Evolutionary conservation across 2,797 vertebrate species (phyloP).

Genomic region (Cygnus olor): DNA sequence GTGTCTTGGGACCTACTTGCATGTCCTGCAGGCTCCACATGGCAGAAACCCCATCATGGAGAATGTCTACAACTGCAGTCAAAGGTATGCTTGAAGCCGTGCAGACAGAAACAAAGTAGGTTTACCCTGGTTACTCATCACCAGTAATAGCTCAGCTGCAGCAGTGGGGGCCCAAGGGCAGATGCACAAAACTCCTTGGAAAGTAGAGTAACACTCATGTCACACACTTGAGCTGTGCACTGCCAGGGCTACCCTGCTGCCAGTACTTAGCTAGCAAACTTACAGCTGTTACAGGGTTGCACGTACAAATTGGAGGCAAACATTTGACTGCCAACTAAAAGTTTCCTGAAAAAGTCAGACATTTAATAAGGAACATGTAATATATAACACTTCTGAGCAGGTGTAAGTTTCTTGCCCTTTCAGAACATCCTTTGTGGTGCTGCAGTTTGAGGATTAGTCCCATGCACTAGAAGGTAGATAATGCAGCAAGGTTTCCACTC

Average conservation of each 20-base stretch:
- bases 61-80: not conserved
- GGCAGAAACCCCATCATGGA: not conserved
- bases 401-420: not conserved
- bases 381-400: not conserved
- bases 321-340: too few species aligned
- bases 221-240: accelerated
- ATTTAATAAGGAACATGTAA: not conserved
- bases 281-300: not conserved
- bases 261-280: not conserved
- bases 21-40: not conserved
- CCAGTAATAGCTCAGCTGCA: not conserved
- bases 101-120: not conserved
- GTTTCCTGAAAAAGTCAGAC: not conserved
- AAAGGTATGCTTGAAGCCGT: not conserved
- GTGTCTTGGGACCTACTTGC: not conserved
- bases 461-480: not conserved
- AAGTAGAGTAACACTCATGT: not conserved
- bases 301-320: accelerated
- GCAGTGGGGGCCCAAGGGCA: not conserved
- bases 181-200: not conserved
- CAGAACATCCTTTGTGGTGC: not conserved
- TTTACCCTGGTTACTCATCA: not conserved
- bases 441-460: not conserved
- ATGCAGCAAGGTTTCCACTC: not conserved
- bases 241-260: not conserved